Base-by-base conservation (phyloP, 2,888 invertebrate genomes). In the Belgica antarctica region DNA sequence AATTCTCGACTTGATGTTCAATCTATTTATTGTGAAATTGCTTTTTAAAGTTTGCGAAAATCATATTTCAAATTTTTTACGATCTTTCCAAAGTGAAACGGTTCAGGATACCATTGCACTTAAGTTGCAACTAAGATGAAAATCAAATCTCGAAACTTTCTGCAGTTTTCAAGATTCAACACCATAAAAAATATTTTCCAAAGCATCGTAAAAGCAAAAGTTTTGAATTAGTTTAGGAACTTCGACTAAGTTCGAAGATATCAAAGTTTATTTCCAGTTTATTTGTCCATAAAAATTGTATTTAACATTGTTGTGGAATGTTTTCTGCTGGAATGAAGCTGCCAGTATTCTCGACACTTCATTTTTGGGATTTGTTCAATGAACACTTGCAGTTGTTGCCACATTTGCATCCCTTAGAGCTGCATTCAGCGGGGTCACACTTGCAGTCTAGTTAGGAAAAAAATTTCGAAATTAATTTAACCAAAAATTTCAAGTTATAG, bases 111-210 rank as follows among this genome's bases (percentile, higher is more conserved):
- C 15, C 41, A 41, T n/a, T 41, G 41, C 41, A 41, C 41, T n/a
- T n/a, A n/a, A 41, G 15, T 15, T 41, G 41, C 41, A 41, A 41
- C 41, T 41, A n/a, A 41, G 52, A 52, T 22, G 22, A 52, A n/a
- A 52, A 52, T 52, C 52, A 52, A 19, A 52, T 19, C 52, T 52
- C 52, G 12, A 19, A 22, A 52, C 52, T 22, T 52, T 52, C 52
- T 12, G 17, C 52, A 52, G 22, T 52, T 41, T 15, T 12, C 41
- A 41, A 41, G 15, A 41, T 41, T n/a, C 41, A 41, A 41, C 2
- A 15, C 41, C 41, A 41, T 41, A 41, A 41, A 41, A 41, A 10
- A 10, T n/a, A n/a, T 41, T 41, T 15, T 15, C n/a, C 12, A 41
- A 41, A 41, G 41, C 41, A 15, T n/a, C 41, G n/a, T 41, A 41